Evolutionary conservation across 2,888 invertebrate genomes (phyloP).

Genomic region (Heliconius hortense): DNA sequence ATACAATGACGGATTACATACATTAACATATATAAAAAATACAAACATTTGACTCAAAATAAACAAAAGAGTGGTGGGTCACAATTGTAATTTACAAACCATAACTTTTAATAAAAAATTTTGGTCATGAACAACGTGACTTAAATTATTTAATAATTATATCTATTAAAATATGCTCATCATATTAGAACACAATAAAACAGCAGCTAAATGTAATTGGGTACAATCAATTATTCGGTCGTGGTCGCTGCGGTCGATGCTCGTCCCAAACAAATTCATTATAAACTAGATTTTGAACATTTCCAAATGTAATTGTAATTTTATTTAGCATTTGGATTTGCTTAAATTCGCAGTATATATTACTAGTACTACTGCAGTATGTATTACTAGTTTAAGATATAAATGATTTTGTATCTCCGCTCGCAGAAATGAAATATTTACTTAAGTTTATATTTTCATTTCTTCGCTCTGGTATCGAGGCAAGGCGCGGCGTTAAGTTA

Average conservation of each 20-base stretch:
- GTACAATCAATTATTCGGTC: constrained; percentile 21
- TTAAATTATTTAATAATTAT: neutral
- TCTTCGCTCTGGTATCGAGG: too few relatives aligned
- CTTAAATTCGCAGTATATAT: neutral
- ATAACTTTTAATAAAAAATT: too few relatives aligned
- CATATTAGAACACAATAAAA: constrained; percentile 10
- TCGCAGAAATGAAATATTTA: too few relatives aligned
- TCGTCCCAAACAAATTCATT: constrained; percentile 25
- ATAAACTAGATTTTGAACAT: constrained; percentile 15
- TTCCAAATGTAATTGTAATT: constrained; percentile 7
- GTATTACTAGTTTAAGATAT: too few relatives aligned
- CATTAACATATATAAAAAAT: too few relatives aligned
- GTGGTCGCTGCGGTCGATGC: constrained; percentile 23
- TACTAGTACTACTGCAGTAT: neutral
- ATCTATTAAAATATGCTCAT: neutral
- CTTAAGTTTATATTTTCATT: too few relatives aligned
- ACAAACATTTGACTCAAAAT: too few relatives aligned
- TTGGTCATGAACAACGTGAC: neutral
- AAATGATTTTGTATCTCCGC: too few relatives aligned
- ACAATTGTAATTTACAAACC: too few relatives aligned
- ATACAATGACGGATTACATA: too few relatives aligned
- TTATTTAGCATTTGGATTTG: neutral
- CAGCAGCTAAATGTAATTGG: constrained; percentile 7
- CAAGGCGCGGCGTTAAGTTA: too few relatives aligned
- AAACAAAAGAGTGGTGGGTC: too few relatives aligned